Conservation (phyloP, 2,888 invertebrate species). For the Leptopilina syphax region DNA sequence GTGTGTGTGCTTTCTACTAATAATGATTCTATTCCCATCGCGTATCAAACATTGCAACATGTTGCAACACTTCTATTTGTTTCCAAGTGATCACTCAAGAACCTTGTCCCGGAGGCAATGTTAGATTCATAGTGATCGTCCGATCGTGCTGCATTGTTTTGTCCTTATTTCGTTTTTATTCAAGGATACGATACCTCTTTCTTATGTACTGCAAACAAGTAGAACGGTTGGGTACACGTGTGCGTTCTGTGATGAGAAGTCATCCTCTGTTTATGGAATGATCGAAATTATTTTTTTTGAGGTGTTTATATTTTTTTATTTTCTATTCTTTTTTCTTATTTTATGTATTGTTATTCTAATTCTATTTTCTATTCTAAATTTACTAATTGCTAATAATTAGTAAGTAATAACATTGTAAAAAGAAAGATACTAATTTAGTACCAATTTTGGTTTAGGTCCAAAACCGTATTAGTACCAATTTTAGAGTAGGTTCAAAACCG, state of each 20-base stretch:
- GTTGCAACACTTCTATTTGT: conserved; percentile 46
- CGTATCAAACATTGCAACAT: conserved; percentile 50
- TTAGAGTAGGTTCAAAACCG: no score
- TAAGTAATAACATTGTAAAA: no score
- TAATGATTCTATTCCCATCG: conserved; percentile 68
- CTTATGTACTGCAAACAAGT: not conserved
- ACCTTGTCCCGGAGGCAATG: conserved; percentile 36
- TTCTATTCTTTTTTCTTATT: no score
- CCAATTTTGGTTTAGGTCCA: no score
- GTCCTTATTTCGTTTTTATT: conserved; percentile 36
- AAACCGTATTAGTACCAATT: no score
- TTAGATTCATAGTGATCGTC: conserved; percentile 41
- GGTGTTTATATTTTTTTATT: no score
- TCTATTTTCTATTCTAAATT: no score
- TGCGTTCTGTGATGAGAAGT: not conserved
- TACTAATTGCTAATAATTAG: no score
- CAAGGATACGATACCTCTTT: conserved; percentile 40
- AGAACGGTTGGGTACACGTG: not conserved
- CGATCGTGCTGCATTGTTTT: conserved; percentile 35
- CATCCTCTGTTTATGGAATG: no score
- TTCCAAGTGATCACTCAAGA: conserved; percentile 39
- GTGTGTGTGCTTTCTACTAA: conserved; percentile 68
- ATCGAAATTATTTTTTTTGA: no score
- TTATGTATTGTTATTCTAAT: no score
- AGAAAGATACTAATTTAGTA: no score